phyloP scores from a whole-genome alignment of 2,113 vertebrate species.

The Regulus satrapa region DNA sequence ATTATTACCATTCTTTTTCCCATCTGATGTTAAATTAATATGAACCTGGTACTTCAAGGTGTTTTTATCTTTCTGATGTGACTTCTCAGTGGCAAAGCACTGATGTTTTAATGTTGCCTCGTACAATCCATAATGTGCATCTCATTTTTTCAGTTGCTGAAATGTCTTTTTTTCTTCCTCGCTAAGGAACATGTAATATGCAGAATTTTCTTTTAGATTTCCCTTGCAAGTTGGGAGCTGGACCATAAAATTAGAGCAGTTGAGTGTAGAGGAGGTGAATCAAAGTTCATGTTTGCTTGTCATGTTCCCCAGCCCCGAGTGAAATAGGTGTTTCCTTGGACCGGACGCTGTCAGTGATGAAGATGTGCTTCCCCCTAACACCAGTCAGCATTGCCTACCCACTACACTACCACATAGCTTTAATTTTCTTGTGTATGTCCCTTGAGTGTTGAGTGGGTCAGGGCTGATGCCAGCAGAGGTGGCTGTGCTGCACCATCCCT shows the following conservation, averaged over 20 bases:
- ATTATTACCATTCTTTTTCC: background rate
- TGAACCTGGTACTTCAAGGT: background rate
- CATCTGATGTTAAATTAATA: background rate
- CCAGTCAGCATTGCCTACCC: background rate
- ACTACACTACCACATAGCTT: background rate
- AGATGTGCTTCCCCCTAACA: background rate
- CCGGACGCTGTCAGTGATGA: fast-evolving
- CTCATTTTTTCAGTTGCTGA: background rate
- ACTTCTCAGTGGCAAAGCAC: background rate
- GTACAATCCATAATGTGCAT: fast-evolving
- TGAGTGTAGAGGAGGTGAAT: background rate
- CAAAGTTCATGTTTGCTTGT: background rate
- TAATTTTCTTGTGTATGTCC: background rate
- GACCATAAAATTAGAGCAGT: background rate
- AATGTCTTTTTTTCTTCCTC: background rate
- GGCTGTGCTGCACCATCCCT: background rate
- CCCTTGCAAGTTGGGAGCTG: background rate
- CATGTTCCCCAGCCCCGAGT: background rate
- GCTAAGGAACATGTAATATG: background rate
- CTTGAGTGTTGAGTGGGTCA: background rate
- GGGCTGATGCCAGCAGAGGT: background rate
- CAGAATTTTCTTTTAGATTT: background rate
- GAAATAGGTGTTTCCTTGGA: background rate
- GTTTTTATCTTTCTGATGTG: background rate
- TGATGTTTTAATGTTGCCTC: background rate